Conservation (phyloP, 2,888 invertebrate genomes). For the Smittia sp. region DNA sequence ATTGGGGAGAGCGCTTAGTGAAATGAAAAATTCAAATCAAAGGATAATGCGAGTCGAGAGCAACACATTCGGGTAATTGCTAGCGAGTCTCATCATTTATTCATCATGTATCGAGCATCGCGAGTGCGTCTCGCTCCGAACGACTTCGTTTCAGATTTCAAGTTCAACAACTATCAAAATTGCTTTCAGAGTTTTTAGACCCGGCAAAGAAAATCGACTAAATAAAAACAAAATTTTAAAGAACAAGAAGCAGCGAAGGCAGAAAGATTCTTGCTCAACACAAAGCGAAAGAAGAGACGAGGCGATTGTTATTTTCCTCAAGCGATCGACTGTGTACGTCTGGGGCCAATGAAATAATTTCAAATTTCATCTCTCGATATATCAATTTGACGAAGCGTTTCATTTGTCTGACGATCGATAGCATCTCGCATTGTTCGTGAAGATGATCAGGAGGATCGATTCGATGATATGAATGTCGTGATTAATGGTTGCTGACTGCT, state of each 20-base stretch:
- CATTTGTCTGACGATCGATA: constrained; percentile 12
- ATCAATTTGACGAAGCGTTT: constrained; percentile 15
- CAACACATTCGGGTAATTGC: constrained; percentile 5
- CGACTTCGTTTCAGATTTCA: constrained; percentile 32
- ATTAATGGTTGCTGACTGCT: not conserved
- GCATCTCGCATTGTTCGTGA: not conserved
- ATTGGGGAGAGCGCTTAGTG: constrained; percentile 13
- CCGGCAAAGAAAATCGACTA: not conserved
- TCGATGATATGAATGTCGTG: not conserved
- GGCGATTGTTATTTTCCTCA: not conserved
- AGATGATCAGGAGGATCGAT: not conserved
- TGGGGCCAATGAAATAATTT: constrained; percentile 36
- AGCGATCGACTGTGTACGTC: constrained; percentile 2
- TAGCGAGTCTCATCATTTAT: not conserved
- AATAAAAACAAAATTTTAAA: not conserved
- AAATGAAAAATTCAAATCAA: constrained; percentile 25
- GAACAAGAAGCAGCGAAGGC: not conserved
- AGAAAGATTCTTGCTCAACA: constrained; percentile 12
- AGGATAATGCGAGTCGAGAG: constrained; percentile 1
- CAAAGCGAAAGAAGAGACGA: constrained; percentile 12
- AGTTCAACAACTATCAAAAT: constrained; percentile 26
- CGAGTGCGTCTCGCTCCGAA: not conserved
- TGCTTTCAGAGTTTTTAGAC: constrained; percentile 26
- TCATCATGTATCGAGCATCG: not conserved
- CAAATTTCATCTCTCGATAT: constrained; percentile 17